phyloP scores from a whole-genome alignment of 2,797 vertebrate species.

The Tamandua tetradactyla region DNA sequence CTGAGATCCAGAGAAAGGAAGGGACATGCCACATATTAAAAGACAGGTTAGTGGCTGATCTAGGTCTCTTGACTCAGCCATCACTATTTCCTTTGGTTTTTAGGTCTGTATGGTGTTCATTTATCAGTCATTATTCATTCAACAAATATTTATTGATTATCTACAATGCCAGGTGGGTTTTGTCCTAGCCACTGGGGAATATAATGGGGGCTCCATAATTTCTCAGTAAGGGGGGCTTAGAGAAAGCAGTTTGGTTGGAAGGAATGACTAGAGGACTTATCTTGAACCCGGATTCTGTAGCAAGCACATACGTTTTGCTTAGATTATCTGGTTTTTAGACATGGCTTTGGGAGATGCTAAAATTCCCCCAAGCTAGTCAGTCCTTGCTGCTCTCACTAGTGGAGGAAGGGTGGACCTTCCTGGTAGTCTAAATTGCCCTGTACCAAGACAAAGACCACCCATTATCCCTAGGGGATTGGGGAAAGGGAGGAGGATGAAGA shows the following conservation, averaged over 20 bases:
- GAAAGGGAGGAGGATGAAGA: not conserved
- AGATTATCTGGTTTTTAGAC: conserved; percentile 62
- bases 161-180: not conserved
- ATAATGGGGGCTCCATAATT: conserved; percentile 21
- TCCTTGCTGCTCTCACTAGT: conserved; percentile 35
- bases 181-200: conserved; percentile 26
- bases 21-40: not conserved
- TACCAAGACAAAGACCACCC: conserved; percentile 45
- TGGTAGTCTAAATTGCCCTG: not conserved
- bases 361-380: conserved; percentile 51
- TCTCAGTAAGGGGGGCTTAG: conserved; percentile 58
- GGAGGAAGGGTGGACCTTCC: conserved; percentile 29
- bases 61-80: conserved; percentile 33
- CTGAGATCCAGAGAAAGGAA: conserved; percentile 11
- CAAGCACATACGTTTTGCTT: conserved; percentile 55
- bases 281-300: conserved; percentile 45
- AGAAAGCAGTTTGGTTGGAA: conserved; percentile 64
- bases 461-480: not conserved
- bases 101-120: conserved; percentile 47
- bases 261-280: conserved; percentile 44
- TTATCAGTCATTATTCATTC: conserved; percentile 60
- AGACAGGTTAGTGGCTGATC: not conserved
- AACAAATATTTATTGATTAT: conserved; percentile 61
- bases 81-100: conserved; percentile 25
- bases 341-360: conserved; percentile 35